Base-by-base conservation (phyloP, 1,140 invertebrate species). In the Cyrtorhinus lividipennis region DNA sequence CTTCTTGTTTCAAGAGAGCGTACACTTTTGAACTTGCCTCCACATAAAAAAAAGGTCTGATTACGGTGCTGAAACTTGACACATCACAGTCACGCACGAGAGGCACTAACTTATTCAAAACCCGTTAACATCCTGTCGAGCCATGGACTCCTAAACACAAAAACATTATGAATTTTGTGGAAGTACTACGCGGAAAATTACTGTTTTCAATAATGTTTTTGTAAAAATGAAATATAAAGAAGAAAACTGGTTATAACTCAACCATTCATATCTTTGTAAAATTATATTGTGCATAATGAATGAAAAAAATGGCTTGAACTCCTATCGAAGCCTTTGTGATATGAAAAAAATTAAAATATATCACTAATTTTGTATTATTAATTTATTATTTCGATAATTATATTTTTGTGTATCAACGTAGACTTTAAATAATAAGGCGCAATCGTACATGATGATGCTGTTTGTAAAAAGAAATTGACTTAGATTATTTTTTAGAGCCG, bases 311-410 rank as follows among this genome's bases (percentile, higher is more conserved):
- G 61, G 44, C 48, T 62, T 38, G 30, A 62, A 62, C 48, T 27
- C 46, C 24, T 62, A 53, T 44, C 61, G 44, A 62, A 62, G 48
- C 46, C 44, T 48, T 48, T 62, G 61, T 62, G 61, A 62, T 62
- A 62, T 62, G 46, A 62, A 56, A 62, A 27, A 62, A 24, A 56
- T 53, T 62, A 26, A 53, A 18, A 15, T 15, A 56, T 62, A 62
- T 62, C 61, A 62, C 44, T 62, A 53, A 62, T 62, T 62, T 62
- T 62, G 48, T 62, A 62, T 44, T 53, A 56, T 62, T 62, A 62
- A 62, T 62, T 62, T 62, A 62, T 62, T 62, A 56, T 48, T 25
- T 62, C 22, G 56, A 45, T 56, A 53, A 61, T 61, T 61, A 62
- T 62, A 62, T 62, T 62, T 62, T 62, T 53, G 48, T 53, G 48